Conservation (phyloP, 2,888 invertebrate genomes). For the Aricia artaxerxes region DNA sequence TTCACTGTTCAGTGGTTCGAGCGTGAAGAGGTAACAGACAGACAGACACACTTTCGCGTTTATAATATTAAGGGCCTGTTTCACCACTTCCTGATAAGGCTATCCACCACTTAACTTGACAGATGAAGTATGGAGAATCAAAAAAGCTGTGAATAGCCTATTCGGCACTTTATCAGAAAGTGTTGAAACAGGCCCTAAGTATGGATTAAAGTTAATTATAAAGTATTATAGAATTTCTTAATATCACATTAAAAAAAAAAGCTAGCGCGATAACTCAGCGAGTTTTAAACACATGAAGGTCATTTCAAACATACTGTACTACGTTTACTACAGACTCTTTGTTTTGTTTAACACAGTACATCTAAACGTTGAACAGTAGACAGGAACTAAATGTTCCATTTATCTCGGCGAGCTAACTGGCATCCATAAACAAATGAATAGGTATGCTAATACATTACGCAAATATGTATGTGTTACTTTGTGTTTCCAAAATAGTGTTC, state of each 20-base stretch:
- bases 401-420: not conserved
- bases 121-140: too few species aligned
- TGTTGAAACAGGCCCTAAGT: too few species aligned
- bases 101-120: too few species aligned
- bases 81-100: too few species aligned
- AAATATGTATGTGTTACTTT: not conserved
- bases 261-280: not conserved
- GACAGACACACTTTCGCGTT: too few species aligned
- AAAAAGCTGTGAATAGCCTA: too few species aligned
- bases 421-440: slow-evolving; percentile 10
- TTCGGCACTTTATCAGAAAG: too few species aligned
- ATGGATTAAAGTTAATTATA: too few species aligned
- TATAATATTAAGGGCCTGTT: too few species aligned
- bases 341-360: slow-evolving; percentile 5
- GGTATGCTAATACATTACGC: not conserved
- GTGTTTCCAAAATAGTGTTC: slow-evolving; percentile 15
- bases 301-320: not conserved
- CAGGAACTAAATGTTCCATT: slow-evolving; percentile 7
- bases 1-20: too few species aligned
- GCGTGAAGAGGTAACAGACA: too few species aligned
- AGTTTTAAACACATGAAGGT: not conserved
- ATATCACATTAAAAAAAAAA: not conserved
- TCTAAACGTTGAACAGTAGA: slow-evolving; percentile 10
- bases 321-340: not conserved
- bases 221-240: too few species aligned